Percentiles rank a stretch among this genome's conserved stretches.
These are phyloP conservation scores for Phthorimaea operculella DNA, from an alignment of 1,140 invertebrate species.

Conservation along the genomic window DNA sequence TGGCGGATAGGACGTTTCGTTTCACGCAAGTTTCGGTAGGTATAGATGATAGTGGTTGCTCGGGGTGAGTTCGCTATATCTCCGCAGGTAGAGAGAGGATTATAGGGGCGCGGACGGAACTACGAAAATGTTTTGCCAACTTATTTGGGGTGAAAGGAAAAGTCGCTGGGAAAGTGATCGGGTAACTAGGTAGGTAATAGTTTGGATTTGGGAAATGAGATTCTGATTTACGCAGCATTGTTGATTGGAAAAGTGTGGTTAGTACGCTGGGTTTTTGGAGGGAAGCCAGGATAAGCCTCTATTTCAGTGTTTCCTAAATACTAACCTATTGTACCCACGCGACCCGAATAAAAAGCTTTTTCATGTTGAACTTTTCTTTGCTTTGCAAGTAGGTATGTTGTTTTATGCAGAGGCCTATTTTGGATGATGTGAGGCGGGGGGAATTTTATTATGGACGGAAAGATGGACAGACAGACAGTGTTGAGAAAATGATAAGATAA, in stretches of 20 bases:
- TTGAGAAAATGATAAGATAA: too few relatives aligned
- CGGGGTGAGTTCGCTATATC: constrained; percentile 61
- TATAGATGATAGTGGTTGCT: constrained; percentile 61
- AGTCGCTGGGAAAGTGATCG: constrained; percentile 55
- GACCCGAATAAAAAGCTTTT: too few relatives aligned
- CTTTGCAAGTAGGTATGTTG: too few relatives aligned
- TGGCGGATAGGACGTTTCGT: constrained; percentile 13
- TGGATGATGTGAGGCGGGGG: too few relatives aligned
- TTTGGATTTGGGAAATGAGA: constrained; percentile 5
- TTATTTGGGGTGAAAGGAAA: constrained; percentile 62
- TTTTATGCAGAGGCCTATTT: too few relatives aligned
- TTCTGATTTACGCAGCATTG: constrained; percentile 2
- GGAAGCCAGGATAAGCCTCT: too few relatives aligned
- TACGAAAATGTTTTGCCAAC: constrained; percentile 63
- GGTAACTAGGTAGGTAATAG: constrained; percentile 13
- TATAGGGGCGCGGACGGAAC: constrained; percentile 49
- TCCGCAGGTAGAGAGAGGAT: constrained; percentile 64
- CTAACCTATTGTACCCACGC: too few relatives aligned
- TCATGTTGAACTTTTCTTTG: too few relatives aligned
- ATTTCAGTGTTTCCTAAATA: too few relatives aligned
- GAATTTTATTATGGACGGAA: too few relatives aligned
- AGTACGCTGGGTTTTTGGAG: background rate
- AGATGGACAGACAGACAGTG: too few relatives aligned
- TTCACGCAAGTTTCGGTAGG: constrained; percentile 33
- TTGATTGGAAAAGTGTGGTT: background rate